Evolutionary conservation across 1,140 invertebrate species (phyloP).

Genomic region (Hypsibius dujardini): DNA sequence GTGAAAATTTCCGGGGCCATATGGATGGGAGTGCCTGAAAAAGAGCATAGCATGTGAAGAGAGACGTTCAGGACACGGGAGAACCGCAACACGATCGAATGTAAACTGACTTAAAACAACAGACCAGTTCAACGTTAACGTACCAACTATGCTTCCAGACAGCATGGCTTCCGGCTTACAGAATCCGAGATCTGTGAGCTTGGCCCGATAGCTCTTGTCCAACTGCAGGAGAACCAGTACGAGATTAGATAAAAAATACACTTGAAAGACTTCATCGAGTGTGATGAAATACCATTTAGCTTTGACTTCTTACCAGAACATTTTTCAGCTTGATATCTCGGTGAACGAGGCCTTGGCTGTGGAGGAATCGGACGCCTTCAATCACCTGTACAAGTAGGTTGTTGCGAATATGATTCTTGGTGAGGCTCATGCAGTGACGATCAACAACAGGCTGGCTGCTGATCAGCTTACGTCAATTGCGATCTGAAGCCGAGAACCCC

Average conservation of each 20-base stretch:
- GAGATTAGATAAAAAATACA: too few relatives aligned
- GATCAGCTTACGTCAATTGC: slow-evolving; percentile 49
- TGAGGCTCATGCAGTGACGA: background rate
- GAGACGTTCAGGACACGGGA: too few relatives aligned
- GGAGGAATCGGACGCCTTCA: slow-evolving; percentile 65
- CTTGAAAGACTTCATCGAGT: too few relatives aligned
- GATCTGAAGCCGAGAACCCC: slow-evolving; percentile 49
- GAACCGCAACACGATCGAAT: too few relatives aligned
- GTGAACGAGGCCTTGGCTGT: slow-evolving; percentile 68
- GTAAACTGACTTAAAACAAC: too few relatives aligned
- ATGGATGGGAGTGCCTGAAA: slow-evolving; percentile 67
- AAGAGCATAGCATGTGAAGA: slow-evolving; percentile 38
- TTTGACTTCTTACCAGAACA: slow-evolving; percentile 44
- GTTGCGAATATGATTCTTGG: background rate
- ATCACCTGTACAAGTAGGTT: slow-evolving; percentile 34
- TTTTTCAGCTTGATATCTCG: slow-evolving; percentile 78
- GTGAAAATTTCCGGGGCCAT: slow-evolving; percentile 75
- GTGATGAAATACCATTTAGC: too few relatives aligned
- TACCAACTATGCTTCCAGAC: slow-evolving; percentile 41
- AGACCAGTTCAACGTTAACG: too few relatives aligned
- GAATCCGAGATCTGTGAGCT: slow-evolving; percentile 72
- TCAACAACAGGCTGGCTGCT: slow-evolving; percentile 22
- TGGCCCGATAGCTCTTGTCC: slow-evolving; percentile 52
- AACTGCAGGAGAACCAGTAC: slow-evolving; percentile 34
- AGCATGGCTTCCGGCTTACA: slow-evolving; percentile 80